These are phyloP conservation scores for Lethenteron camtschaticum DNA, from an alignment of 2,113 vertebrate species.

Conservation along the genomic window DNA sequence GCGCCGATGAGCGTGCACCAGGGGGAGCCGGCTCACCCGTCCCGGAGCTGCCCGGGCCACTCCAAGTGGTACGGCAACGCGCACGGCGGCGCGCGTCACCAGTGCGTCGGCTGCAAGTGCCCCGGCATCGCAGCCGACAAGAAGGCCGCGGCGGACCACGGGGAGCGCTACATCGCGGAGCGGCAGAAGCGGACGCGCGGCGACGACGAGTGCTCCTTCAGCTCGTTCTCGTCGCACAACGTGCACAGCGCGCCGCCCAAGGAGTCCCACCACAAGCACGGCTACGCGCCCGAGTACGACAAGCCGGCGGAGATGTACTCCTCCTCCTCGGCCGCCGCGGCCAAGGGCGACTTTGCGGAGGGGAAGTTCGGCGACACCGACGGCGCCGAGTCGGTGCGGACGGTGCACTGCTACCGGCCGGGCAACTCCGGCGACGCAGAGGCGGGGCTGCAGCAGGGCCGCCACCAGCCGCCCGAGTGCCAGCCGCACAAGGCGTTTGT, in stretches of 20 bases:
- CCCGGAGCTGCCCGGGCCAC: conserved; percentile 2
- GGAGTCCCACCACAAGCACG: conserved; percentile 1
- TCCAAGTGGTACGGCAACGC: background rate
- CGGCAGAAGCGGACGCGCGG: background rate
- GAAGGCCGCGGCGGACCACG: background rate
- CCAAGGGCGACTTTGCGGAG: background rate
- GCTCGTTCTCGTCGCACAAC: conserved; percentile 5
- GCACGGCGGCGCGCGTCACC: background rate
- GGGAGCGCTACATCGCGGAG: background rate
- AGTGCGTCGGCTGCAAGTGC: background rate
- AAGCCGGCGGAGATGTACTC: background rate
- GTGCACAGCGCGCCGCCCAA: background rate
- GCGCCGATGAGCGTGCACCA: background rate
- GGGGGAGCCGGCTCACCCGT: background rate
- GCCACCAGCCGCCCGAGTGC: too few relatives aligned
- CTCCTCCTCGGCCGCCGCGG: background rate
- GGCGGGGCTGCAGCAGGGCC: too few relatives aligned
- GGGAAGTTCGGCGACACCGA: conserved; percentile 4
- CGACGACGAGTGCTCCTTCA: conserved; percentile 4
- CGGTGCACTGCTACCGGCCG: conserved; percentile 1
- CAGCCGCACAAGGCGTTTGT: too few relatives aligned
- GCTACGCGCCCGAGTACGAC: background rate
- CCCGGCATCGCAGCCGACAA: background rate
- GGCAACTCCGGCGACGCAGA: background rate
- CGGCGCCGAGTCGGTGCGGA: background rate